Percentiles rank a stretch among this genome's conserved stretches.
Evolutionary conservation across 37 sponge, comb jelly and placozoan genomes (phyloP).

Genomic region (Halisarca cf. caerulea): DNA sequence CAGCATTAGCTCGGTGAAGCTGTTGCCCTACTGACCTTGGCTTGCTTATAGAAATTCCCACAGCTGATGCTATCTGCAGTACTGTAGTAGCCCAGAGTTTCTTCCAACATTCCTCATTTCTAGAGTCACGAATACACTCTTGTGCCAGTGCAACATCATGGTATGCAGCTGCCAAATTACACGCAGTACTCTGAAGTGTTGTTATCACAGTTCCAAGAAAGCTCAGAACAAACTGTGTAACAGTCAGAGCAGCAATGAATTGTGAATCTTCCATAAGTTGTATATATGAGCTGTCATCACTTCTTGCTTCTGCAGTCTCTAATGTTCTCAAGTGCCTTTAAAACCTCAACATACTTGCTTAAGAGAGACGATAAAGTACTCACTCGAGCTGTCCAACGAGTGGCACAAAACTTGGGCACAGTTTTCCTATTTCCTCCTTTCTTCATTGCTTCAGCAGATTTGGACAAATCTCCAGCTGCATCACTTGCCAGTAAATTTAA

Average conservation of each 20-base stretch:
- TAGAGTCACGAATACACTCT: constrained; percentile 26
- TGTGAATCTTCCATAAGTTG: constrained; percentile 34
- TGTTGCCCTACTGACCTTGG: constrained; percentile 32
- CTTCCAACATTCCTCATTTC: constrained; percentile 24
- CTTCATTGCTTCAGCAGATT: constrained; percentile 23
- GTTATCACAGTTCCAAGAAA: constrained; percentile 20
- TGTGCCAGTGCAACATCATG: constrained; percentile 22
- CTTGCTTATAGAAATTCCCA: constrained; percentile 13
- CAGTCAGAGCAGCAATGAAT: constrained; percentile 27
- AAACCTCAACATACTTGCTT: constrained; percentile 34
- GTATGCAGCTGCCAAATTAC: constrained; percentile 40
- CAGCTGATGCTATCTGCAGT: constrained; percentile 1
- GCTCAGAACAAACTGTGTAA: constrained; percentile 42
- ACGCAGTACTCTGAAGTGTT: constrained; percentile 23
- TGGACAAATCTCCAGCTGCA: not conserved
- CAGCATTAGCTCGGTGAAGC: constrained; percentile 42
- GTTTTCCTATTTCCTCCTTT: constrained; percentile 24
- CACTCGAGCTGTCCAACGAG: constrained; percentile 38
- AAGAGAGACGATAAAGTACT: constrained; percentile 39
- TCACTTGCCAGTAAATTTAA: not conserved
- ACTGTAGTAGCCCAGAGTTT: constrained; percentile 22
- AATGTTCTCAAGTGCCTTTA: constrained; percentile 30
- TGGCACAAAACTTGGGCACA: constrained; percentile 41
- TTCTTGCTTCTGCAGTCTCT: constrained; percentile 36
- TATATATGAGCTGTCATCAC: constrained; percentile 30